Conservation (phyloP, 1,140 invertebrate species). For the Drosophila rhopaloa region DNA sequence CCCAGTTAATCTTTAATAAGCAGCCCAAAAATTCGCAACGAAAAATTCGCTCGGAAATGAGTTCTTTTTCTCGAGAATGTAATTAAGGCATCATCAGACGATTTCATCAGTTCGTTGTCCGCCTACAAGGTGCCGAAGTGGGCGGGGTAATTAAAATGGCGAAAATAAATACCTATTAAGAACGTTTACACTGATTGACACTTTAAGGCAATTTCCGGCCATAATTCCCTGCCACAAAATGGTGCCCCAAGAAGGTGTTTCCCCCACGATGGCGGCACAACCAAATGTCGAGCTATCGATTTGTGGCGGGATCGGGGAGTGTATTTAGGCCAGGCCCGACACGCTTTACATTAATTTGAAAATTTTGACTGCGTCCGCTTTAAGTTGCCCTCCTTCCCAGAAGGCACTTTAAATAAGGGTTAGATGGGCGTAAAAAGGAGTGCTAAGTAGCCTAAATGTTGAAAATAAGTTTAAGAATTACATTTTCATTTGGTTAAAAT, state of each 20-base stretch:
- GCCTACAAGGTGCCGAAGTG: slow-evolving; percentile 18
- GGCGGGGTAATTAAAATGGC: slow-evolving; percentile 60
- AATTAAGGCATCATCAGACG: slow-evolving; percentile 48
- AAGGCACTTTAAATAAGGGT: slow-evolving; percentile 17
- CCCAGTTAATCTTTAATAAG: slow-evolving; percentile 14
- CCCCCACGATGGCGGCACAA: slow-evolving; percentile 23
- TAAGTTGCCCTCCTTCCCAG: slow-evolving; percentile 2
- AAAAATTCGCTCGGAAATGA: slow-evolving; percentile 39
- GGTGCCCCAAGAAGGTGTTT: slow-evolving; percentile 47
- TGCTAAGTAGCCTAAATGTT: slow-evolving; percentile 20
- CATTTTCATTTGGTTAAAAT: not conserved
- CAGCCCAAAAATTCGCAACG: not conserved
- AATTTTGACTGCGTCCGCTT: slow-evolving; percentile 26
- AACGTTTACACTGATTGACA: slow-evolving; percentile 57
- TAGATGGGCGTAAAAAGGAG: slow-evolving; percentile 12
- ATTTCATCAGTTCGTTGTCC: slow-evolving; percentile 39
- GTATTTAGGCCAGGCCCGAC: slow-evolving; percentile 39
- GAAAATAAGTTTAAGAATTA: slow-evolving; percentile 6
- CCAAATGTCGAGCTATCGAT: slow-evolving; percentile 56
- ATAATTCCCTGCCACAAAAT: slow-evolving; percentile 57
- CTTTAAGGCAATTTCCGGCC: slow-evolving; percentile 61
- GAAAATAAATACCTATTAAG: slow-evolving; percentile 64
- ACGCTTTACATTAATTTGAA: slow-evolving; percentile 48
- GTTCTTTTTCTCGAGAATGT: slow-evolving; percentile 43
- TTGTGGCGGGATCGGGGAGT: slow-evolving; percentile 15